Evolutionary conservation across 2,797 vertebrate genomes (phyloP), one percentile per base, ranked within the genome.

Genomic region (Falco columbarius): DNA sequence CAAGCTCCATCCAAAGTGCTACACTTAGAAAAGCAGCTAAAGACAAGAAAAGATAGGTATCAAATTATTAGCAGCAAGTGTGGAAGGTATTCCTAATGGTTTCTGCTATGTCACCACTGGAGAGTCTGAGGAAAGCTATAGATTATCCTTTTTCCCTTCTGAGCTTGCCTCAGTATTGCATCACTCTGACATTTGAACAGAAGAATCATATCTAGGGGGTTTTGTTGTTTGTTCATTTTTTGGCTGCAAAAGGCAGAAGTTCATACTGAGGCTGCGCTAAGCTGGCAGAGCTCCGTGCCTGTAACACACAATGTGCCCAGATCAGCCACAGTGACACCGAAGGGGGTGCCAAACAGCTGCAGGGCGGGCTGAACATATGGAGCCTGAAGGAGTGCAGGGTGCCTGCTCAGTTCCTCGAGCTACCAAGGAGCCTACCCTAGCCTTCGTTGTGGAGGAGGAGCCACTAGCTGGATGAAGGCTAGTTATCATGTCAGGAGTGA

Each of bases 401-500:
- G 27, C 19, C 21, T 54, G 38, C 95, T 97, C 66, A 72, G 47
- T 85, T 68, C 38, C 93, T 88, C 84, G 74, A 79, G 67, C 66
- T 93, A 70, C 51, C 55, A 47, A 71, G 88, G 85, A 74, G 59
- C 81, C 94, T 22, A 21, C 20, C 81, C 47, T 89, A 97, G 44
- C 46, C 90, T 93, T 89, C 76, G 16, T 55, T 94, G 79, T 80
- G 77, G 92, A 93, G 93, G 81, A 96, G 81, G 56, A 97, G 55
- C 71, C 91, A 96, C 94, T 96, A 98, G 86, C 92, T 97, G 95
- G 75, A 75, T 83, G 90, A 94, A 94, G 93, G 95, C 90, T 91
- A 96, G 55, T 66, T 97, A 85, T 92, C 92, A 96, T 27, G 24
- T 90, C 90, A 95, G 92, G 74, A 93, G 71, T 17, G 13, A 96